phyloP scores from a whole-genome alignment of 1,140 invertebrate genomes.

The Leptopilina clavipes region DNA sequence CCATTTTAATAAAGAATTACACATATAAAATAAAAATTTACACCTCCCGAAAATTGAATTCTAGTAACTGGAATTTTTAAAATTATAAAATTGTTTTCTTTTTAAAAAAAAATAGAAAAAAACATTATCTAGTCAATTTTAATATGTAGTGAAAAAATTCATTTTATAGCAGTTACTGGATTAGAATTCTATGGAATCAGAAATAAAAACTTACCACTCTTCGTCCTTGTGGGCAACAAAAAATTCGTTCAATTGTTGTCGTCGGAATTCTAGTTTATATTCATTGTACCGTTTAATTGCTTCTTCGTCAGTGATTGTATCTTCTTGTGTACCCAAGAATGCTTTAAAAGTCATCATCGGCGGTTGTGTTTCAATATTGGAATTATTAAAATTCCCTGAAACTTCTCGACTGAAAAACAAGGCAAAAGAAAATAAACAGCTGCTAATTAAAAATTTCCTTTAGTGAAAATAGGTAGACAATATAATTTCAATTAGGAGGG shows the following conservation, averaged over 20 bases:
- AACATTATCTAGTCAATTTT: neutral
- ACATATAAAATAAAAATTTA: neutral
- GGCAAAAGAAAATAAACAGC: neutral
- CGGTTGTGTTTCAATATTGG: conserved; percentile 84
- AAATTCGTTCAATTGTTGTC: conserved; percentile 98
- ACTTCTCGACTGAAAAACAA: conserved; percentile 65
- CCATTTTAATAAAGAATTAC: neutral
- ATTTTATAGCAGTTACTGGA: neutral
- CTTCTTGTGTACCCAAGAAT: conserved; percentile 96
- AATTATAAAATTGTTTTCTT: neutral
- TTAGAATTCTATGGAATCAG: too few relatives aligned
- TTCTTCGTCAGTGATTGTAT: conserved; percentile 97
- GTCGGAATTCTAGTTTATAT: conserved; percentile 97
- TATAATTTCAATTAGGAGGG: too few relatives aligned
- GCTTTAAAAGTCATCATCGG: conserved; percentile 98
- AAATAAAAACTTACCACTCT: conserved; percentile 90
- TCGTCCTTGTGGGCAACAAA: conserved; percentile 99
- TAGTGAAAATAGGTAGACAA: too few relatives aligned
- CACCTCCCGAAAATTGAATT: neutral
- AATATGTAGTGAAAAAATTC: neutral
- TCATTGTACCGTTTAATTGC: conserved; percentile 98
- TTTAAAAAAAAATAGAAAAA: neutral
- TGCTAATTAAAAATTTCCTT: neutral
- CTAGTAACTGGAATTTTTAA: neutral
- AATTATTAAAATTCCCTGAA: conserved; percentile 72